Evolutionary conservation across 2,888 invertebrate genomes (phyloP).

Genomic region (Cryptus viduatorius): DNA sequence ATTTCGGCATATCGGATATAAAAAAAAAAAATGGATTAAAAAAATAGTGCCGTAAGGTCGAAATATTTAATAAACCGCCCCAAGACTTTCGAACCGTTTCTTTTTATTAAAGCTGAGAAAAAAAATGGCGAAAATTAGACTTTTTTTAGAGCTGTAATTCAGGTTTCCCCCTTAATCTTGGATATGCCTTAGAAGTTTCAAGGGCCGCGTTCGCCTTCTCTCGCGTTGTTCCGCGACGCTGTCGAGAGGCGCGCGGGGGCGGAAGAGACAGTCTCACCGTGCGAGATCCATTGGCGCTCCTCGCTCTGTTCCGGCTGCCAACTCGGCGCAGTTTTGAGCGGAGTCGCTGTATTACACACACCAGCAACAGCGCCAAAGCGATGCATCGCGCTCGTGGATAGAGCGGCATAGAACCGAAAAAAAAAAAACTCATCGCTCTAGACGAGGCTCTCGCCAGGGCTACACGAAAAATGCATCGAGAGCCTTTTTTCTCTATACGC

Average conservation of each 20-base stretch:
- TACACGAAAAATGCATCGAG: constrained; percentile 52
- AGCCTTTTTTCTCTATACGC: constrained; percentile 53
- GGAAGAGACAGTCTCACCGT: neutral
- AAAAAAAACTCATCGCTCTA: constrained; percentile 23
- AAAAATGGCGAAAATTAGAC: no score
- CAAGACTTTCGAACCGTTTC: no score
- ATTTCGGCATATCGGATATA: no score
- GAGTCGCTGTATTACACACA: constrained; percentile 40
- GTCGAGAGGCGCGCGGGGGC: constrained; percentile 21
- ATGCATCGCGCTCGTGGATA: constrained; percentile 42
- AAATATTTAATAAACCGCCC: no score
- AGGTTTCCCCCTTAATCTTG: neutral
- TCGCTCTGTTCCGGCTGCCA: constrained; percentile 57
- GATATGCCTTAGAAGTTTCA: constrained; percentile 14
- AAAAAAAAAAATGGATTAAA: no score
- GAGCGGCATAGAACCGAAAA: constrained; percentile 20
- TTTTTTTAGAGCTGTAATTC: no score
- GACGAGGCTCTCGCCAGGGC: constrained; percentile 35
- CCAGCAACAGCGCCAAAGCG: constrained; percentile 21
- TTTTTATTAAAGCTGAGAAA: no score
- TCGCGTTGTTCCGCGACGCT: constrained; percentile 23
- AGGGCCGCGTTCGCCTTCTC: constrained; percentile 36
- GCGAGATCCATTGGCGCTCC: neutral
- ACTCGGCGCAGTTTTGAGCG: constrained; percentile 50
- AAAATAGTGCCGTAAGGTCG: no score